Evolutionary conservation across 2,888 invertebrate species (phyloP).

Genomic region (Ornithoptera alexandrae): DNA sequence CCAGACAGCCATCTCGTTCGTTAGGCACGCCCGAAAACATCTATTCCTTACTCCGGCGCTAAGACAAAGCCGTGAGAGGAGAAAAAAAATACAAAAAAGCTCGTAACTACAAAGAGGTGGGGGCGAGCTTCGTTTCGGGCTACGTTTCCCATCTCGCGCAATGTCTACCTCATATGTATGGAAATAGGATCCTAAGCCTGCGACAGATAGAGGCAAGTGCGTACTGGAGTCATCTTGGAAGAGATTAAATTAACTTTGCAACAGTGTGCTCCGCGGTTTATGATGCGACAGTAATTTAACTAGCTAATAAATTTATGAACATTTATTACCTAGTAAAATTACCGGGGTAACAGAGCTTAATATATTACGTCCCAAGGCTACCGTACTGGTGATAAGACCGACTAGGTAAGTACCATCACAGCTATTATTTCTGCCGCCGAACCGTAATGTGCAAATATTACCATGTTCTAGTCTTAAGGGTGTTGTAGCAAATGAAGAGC

Average conservation of each 20-base stretch:
- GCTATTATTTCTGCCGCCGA: too few relatives aligned
- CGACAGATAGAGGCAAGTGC: slow-evolving; percentile 34
- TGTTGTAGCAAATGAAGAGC: too few relatives aligned
- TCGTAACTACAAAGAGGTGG: slow-evolving; percentile 42
- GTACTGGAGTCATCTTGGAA: slow-evolving; percentile 20
- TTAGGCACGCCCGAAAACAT: slow-evolving; percentile 8
- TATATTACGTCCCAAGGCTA: background rate
- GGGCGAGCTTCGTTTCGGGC: slow-evolving; percentile 37
- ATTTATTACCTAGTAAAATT: too few relatives aligned
- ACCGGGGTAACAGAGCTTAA: background rate
- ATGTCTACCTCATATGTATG: slow-evolving; percentile 72
- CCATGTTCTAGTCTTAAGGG: too few relatives aligned
- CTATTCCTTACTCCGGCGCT: slow-evolving; percentile 19
- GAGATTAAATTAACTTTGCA: too few relatives aligned
- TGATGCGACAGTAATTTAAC: background rate
- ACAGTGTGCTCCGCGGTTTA: too few relatives aligned
- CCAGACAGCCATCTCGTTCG: slow-evolving; percentile 3
- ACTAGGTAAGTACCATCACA: too few relatives aligned
- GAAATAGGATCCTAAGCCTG: slow-evolving; percentile 59
- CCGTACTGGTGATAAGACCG: too few relatives aligned
- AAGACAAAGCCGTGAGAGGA: slow-evolving; percentile 35
- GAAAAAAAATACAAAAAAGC: slow-evolving; percentile 38
- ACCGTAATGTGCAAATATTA: too few relatives aligned
- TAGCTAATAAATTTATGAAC: background rate
- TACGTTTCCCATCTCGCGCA: slow-evolving; percentile 42